Evolutionary conservation across 2,113 vertebrate species (phyloP), one percentile per base, ranked within the genome.

Genomic region (Ceyx melanurus): DNA sequence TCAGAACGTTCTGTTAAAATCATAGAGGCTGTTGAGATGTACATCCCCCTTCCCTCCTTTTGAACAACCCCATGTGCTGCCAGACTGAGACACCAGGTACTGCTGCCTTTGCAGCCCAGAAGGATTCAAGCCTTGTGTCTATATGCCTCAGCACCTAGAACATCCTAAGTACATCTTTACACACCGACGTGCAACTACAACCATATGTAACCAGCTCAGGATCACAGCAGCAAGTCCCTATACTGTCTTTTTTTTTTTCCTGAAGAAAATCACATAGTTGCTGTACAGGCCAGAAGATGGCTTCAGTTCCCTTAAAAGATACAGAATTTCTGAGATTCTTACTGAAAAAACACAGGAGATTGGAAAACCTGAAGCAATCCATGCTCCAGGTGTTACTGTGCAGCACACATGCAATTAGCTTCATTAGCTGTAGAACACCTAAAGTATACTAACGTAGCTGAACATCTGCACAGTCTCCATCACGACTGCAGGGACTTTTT

Each of bases 1-100:
- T 11, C 42, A 54, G 10, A 25, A 15, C 7, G 23, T n/a, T 54
- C 31, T 37, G 4, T 40, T 67, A 42, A 42, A 68, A 76, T 22
- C 5, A 11, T 0, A 0, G 15, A 67, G 31, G 28, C 26, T 85
- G 48, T 31, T 1, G 1, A 64, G 35, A 26, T 8, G 13, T 2
- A 0, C 0, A 1, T 33, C 12, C 17, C 6, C 6, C 11, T 64
- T 72, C 51, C 28, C n/a, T 78, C 17, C 53, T 23, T 29, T 26
- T 3, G 1, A 53, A 6, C 42, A 50, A 19, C 20, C 40, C 0
- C 1, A 35, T 5, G 35, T 20, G 28, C 28, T 1, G 3, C 12
- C 42, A 76, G 17, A 43, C 21, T 0, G 1, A 78, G 57, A 79
- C 15, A 46, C 8, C 19, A 37, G 20, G 37, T 25, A 56, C 0